A percentile compares a stretch with the other conserved stretches of the same genome.
These are phyloP conservation scores for Lysandra bellargus DNA, from an alignment of 2,888 invertebrate genomes.

Conservation along the genomic window DNA sequence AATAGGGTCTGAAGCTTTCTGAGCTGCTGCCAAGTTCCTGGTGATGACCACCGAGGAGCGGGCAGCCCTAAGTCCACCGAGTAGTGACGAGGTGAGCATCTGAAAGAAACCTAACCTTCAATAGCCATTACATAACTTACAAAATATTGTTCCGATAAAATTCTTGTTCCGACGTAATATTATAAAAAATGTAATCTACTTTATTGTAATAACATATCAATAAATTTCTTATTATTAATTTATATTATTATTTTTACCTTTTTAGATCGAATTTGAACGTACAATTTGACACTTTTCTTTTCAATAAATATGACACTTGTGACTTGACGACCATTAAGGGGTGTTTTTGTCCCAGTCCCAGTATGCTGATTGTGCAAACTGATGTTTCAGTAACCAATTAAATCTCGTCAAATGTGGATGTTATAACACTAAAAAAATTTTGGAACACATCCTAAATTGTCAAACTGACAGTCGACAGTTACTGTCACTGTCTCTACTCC, in stretches of 20 bases:
- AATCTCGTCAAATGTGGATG: not conserved
- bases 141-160: not conserved
- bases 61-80: conserved; percentile 72
- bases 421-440: not conserved
- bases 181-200: not conserved
- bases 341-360: not conserved
- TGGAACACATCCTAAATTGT: not conserved
- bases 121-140: conserved; percentile 44
- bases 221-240: not conserved
- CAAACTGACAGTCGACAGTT: not conserved
- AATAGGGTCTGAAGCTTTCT: conserved; percentile 92
- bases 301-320: not conserved
- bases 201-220: not conserved
- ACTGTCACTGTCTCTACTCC: not conserved
- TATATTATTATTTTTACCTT: not conserved
- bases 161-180: not conserved
- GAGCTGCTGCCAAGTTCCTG: conserved; percentile 87
- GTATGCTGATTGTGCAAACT: not conserved
- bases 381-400: not conserved
- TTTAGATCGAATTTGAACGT: not conserved
- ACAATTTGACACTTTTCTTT: not conserved
- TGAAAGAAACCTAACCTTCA: conserved; percentile 69
- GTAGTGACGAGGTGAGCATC: conserved; percentile 80
- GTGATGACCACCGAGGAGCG: conserved; percentile 77
- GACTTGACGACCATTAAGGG: not conserved